A percentile compares a stretch with the other conserved stretches of the same genome.
phyloP scores from a whole-genome alignment of 2,797 vertebrate species.

The Pteronotus mesoamericanus region DNA sequence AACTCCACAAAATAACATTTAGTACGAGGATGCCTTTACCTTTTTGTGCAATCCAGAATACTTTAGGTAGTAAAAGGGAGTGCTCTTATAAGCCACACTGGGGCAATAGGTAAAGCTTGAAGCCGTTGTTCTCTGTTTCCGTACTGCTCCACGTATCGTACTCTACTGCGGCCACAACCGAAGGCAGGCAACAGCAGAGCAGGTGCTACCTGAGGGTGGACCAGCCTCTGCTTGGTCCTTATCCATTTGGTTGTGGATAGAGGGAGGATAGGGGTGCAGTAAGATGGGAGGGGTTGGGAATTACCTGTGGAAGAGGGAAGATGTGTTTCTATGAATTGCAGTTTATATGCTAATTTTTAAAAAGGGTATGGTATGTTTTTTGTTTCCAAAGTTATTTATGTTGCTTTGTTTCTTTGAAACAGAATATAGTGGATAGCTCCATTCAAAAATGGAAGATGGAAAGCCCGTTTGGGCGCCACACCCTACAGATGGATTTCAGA shows the following conservation, averaged over 20 bases:
- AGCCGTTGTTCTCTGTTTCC: accelerated
- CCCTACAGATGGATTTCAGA: conserved; percentile 94
- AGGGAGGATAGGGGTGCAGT: neutral
- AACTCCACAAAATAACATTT: neutral
- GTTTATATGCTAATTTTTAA: neutral
- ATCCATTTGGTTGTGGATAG: too few species aligned
- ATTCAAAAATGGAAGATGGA: conserved; percentile 92
- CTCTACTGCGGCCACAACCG: accelerated
- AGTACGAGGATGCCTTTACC: neutral
- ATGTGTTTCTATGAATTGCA: neutral
- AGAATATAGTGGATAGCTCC: conserved; percentile 76
- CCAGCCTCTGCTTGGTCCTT: neutral
- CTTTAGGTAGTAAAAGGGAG: neutral
- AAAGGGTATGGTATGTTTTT: neutral
- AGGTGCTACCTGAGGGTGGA: too few species aligned
- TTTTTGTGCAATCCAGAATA: neutral
- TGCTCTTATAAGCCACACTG: neutral
- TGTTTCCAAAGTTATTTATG: neutral
- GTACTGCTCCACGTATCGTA: accelerated
- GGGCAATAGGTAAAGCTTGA: neutral
- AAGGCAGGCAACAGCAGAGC: neutral
- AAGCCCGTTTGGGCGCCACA: conserved; percentile 99
- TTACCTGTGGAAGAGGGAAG: neutral
- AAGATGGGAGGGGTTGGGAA: neutral
- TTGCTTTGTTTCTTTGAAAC: conserved; percentile 63